phyloP scores from a whole-genome alignment of 2,113 vertebrate species.

The Albula glossodonta region DNA sequence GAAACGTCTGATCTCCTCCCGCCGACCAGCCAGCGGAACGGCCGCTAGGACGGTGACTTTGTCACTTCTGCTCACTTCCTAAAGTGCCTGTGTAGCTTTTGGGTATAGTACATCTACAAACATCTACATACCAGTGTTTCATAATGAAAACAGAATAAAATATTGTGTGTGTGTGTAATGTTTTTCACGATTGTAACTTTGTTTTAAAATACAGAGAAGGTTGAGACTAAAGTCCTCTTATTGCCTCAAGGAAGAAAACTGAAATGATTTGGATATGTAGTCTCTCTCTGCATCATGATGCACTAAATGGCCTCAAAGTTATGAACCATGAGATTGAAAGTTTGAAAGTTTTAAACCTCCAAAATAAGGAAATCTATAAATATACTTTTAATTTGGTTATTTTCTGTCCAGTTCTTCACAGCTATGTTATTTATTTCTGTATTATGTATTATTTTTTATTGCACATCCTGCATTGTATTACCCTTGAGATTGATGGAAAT shows the following conservation, averaged over 20 bases:
- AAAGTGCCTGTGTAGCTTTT: too few species aligned
- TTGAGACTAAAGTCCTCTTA: background rate
- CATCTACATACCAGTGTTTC: too few species aligned
- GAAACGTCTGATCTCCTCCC: background rate
- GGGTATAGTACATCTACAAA: too few species aligned
- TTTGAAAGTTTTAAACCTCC: background rate
- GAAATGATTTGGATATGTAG: background rate
- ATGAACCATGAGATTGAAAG: slow-evolving; percentile 1
- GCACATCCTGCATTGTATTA: background rate
- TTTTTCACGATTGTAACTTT: too few species aligned
- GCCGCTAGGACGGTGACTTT: background rate
- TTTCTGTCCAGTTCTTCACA: background rate
- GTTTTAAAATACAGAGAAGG: background rate
- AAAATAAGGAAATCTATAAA: background rate
- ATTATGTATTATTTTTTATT: background rate
- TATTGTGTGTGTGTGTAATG: too few species aligned
- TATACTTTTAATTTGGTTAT: background rate
- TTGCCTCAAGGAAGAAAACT: background rate
- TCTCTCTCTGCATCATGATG: background rate
- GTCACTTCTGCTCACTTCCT: background rate
- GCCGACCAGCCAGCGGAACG: background rate
- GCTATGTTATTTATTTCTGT: background rate
- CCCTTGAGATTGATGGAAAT: background rate
- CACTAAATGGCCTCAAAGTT: slow-evolving; percentile 12
- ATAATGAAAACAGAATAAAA: too few species aligned